Base-by-base conservation (phyloP, 2,113 vertebrate genomes). In the Tragelaphus strepsiceros region DNA sequence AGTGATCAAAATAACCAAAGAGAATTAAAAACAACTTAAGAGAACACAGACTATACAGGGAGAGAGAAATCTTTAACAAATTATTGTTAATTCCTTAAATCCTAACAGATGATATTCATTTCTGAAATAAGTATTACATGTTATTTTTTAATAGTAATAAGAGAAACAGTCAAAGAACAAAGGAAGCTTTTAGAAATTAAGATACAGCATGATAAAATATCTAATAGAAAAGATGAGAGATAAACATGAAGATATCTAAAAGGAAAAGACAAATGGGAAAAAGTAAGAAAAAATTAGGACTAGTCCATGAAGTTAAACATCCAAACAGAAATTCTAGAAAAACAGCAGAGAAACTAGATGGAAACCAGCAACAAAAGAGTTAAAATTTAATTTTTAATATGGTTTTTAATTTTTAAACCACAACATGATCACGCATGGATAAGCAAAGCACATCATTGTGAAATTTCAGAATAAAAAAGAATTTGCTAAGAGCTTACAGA, bases 241-340 rank as follows among this genome's bases (percentile, higher is more conserved):
- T 14, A 82, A 92, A 67, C 9, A 91, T 10, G 17, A 96, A 87
- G 22, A 54, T 82, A 95, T 58, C n/a, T 32, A 84, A 39, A 87
- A 98, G 56, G 15, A 62, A 88, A 90, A 81, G 5, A 80, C 83
- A 88, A 85, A 94, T 26, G 49, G 11, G 58, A 92, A 62, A 95
- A 3, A 35, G 6, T 32, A 97, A 49, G 30, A 46, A 88, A 96
- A 82, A 90, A 88, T 16, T 46, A 24, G 59, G 8, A 92, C 4
- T 28, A 81, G 32, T 39, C n/a, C 58, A 71, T 11, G 30, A 93
- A 93, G 17, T 39, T 26, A 74, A 89, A 91, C 10, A 94, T 35
- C 58, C 28, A 95, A 92, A 96, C 0, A 97, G 32, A 15, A 83
- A n/a, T 84, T 62, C 61, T 78, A 84, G 58, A 49, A 97, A 96